Base-by-base conservation (phyloP, 2,113 vertebrate species). In the Melanotaenia duboulayi region DNA sequence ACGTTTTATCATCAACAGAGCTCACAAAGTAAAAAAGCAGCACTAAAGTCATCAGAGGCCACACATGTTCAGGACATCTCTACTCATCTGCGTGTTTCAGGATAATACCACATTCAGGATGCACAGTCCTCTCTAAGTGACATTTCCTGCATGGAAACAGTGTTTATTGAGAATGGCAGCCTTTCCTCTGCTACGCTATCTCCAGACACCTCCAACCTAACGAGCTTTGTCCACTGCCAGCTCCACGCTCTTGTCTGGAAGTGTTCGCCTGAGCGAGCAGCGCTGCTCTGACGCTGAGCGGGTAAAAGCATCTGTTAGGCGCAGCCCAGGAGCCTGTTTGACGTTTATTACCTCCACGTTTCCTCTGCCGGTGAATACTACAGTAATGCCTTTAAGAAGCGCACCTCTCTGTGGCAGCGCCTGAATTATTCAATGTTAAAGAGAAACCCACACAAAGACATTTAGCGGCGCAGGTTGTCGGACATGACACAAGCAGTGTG, bases 241-340 rank as follows among this genome's bases (percentile, higher is more conserved):
- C 76, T 35, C 23, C 94, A 90, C 87, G 85, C 87, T 91, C 91
- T 71, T 79, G 77, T 90, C 87, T 46, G 66, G 32, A 35, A 68
- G 73, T 84, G 85, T 86, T 91, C 86, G 92, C 86, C 90, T 76
- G 58, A 94, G 90, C 78, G 81, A 89, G 88, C 88, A 87, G 85
- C 74, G 87, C 63, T 71, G 91, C 90, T 86, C 91, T 74, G 87
- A 87, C 73, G 89, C 84, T 78, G 89, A 87, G 92, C 89, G 90
- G 93, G 92, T 92, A 94, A 94, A 95, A 91, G 93, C 93, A 94
- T 94, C 93, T 94, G 93, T 94, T 93, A 94, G 91, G 83, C 90
- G 65, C 85, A 76, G 88, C 91, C 87, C 87, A 84, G 81, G 82
- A 93, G 85, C 90, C 60, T 68, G 89, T 88, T 80, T 92, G 92